phyloP scores from a whole-genome alignment of 2,113 vertebrate species.

The Campylomormyrus numenius region DNA sequence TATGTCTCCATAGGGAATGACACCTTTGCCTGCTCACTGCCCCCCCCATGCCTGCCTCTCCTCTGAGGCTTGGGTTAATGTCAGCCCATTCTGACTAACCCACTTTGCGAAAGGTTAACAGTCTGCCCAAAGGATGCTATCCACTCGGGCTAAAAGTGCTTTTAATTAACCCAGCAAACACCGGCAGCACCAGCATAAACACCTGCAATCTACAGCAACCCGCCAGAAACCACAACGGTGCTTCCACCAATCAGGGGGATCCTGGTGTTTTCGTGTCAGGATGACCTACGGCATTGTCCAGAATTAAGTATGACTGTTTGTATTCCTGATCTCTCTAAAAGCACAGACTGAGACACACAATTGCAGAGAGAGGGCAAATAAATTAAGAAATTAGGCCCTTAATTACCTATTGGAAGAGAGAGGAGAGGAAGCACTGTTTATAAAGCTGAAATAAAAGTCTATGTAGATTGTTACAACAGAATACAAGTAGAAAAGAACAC shows the following conservation, averaged over 20 bases:
- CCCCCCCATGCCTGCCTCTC: not conserved
- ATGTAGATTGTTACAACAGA: not conserved
- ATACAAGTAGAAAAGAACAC: not conserved
- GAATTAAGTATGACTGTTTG: not conserved
- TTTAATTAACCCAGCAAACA: slow-evolving; percentile 11
- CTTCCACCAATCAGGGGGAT: not conserved
- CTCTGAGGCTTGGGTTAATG: not conserved
- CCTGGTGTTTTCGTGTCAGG: not conserved
- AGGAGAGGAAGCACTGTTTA: not conserved
- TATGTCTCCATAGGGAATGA: not conserved
- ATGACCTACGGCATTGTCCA: not conserved
- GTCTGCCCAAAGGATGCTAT: not conserved
- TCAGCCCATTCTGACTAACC: not conserved
- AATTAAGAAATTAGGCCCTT: not conserved
- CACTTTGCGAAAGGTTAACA: slow-evolving; percentile 10
- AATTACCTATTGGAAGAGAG: not conserved
- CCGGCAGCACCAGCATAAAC: not conserved
- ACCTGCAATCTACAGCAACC: not conserved
- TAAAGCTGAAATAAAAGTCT: not conserved
- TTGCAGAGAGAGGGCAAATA: not conserved
- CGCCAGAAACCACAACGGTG: not conserved
- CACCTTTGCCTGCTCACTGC: not conserved
- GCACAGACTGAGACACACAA: not conserved
- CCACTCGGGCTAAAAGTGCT: not conserved
- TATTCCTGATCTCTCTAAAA: not conserved